Evolutionary conservation across 37 sponge, comb jelly and placozoan genomes (phyloP).

Genomic region (Tethya wilhelma): DNA sequence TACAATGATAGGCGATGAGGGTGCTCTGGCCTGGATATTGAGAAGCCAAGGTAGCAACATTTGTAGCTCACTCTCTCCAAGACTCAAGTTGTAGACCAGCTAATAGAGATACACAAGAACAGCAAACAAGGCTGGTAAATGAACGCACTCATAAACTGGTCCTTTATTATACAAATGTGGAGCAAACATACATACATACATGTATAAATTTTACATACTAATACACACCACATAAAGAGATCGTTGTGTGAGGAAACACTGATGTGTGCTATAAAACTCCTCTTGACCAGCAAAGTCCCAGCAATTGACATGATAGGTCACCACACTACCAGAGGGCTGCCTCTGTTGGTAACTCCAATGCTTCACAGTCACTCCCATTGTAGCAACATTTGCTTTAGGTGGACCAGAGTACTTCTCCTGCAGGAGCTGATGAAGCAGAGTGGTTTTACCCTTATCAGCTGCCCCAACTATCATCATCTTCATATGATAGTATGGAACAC

Average conservation of each 20-base stretch:
- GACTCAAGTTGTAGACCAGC: constrained; percentile 65
- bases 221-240: constrained; percentile 71
- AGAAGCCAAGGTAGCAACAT: constrained; percentile 70
- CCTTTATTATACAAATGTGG: background rate
- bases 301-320: constrained; percentile 67
- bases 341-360: constrained; percentile 66
- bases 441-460: constrained; percentile 83
- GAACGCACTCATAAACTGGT: background rate
- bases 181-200: background rate
- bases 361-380: constrained; percentile 77
- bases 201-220: background rate
- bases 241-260: constrained; percentile 83
- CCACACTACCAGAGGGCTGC: background rate
- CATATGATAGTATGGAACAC: constrained; percentile 80
- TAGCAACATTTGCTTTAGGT: constrained; percentile 48
- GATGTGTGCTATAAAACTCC: constrained; percentile 89
- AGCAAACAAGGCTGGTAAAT: background rate
- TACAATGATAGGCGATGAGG: constrained; percentile 68
- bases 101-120: background rate
- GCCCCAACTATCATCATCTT: constrained; percentile 86
- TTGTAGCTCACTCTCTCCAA: constrained; percentile 55
- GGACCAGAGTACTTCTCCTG: background rate
- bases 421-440: constrained; percentile 68
- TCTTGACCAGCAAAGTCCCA: constrained; percentile 95
- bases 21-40: constrained; percentile 83